These are phyloP conservation scores for Eubasilissa regina DNA, from an alignment of 1,140 invertebrate genomes.

Conservation along the genomic window DNA sequence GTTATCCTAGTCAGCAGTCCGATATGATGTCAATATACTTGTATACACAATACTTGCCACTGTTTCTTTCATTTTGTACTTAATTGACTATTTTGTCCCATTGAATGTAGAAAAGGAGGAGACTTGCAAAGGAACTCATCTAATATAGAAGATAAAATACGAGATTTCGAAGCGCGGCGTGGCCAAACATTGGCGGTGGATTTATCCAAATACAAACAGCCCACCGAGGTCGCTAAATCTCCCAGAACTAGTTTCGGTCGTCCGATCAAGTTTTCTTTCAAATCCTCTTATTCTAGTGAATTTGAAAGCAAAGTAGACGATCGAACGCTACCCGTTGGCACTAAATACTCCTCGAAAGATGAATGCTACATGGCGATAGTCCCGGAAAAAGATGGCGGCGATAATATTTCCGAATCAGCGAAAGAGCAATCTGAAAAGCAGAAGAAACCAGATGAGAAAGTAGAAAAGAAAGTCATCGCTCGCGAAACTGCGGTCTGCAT, in stretches of 20 bases:
- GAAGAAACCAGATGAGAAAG: slow-evolving; percentile 33
- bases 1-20: slow-evolving; percentile 53
- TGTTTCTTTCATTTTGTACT: slow-evolving; percentile 34
- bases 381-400: slow-evolving; percentile 39
- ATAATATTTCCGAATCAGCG: slow-evolving; percentile 33
- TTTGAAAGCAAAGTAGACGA: slow-evolving; percentile 58
- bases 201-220: slow-evolving; percentile 53
- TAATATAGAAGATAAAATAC: slow-evolving; percentile 60
- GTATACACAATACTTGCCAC: slow-evolving; percentile 27
- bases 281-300: slow-evolving; percentile 57
- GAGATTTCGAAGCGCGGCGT: slow-evolving; percentile 54
- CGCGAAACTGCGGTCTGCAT: slow-evolving; percentile 56
- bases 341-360: slow-evolving; percentile 57
- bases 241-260: slow-evolving; percentile 58
- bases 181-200: slow-evolving; percentile 48
- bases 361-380: slow-evolving; percentile 57
- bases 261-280: slow-evolving; percentile 59
- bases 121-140: slow-evolving; percentile 59
- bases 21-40: slow-evolving; percentile 42
- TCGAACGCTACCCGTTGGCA: slow-evolving; percentile 57
- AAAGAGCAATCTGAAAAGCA: slow-evolving; percentile 28
- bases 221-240: slow-evolving; percentile 55
- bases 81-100: slow-evolving; percentile 50
- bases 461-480: slow-evolving; percentile 44
- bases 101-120: slow-evolving; percentile 57